Evolutionary conservation across 2,888 invertebrate genomes (phyloP), one percentile per base, ranked within the genome.

Genomic region (Pilophorus perplexus): DNA sequence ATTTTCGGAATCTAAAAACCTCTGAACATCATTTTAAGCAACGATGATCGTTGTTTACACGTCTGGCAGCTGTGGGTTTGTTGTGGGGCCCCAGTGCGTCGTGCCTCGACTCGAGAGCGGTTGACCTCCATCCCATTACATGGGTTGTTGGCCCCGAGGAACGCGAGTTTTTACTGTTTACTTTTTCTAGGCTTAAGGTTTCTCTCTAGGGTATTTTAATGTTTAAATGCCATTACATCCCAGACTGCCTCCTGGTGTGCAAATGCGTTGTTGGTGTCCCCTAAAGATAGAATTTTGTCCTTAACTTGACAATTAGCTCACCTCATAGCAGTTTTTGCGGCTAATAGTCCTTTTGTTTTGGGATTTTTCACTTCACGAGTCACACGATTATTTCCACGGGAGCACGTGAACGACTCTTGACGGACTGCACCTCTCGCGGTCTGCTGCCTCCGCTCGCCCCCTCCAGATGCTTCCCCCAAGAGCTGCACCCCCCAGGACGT

Each of bases 91-190:
- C 27, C 1, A 16, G 55, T n/a, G n/a, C n/a, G n/a, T 16, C 37
- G 23, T 55, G 55, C 55, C 22, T 8, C n/a, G 38, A 22, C 37
- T 20, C 33, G 2, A 8, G 25, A 55, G 55, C 37, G 37, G 37
- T 20, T 55, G 55, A 55, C 55, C 55, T 55, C 55, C 55, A 55
- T 55, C 55, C 38, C 55, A 40, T 55, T 38, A 28, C 52, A 52
- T 28, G 55, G 55, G 55, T 55, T 55, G 55, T 55, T 55, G 55
- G 38, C 55, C 55, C 38, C 55, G 55, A 20, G 55, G 38, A 55
- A 55, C 55, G 18, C 40, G 10, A 5, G 14, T 55, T 18, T 42
- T 42, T 42, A 6, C 16, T 42, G 8, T n/a, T 14, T 16, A 42
- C 8, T 16, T 14, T 42, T 16, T 6, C n/a, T n/a, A n/a, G n/a